These are phyloP conservation scores for Oncopeltus fasciatus DNA, from an alignment of 1,140 invertebrate species.

Conservation along the genomic window DNA sequence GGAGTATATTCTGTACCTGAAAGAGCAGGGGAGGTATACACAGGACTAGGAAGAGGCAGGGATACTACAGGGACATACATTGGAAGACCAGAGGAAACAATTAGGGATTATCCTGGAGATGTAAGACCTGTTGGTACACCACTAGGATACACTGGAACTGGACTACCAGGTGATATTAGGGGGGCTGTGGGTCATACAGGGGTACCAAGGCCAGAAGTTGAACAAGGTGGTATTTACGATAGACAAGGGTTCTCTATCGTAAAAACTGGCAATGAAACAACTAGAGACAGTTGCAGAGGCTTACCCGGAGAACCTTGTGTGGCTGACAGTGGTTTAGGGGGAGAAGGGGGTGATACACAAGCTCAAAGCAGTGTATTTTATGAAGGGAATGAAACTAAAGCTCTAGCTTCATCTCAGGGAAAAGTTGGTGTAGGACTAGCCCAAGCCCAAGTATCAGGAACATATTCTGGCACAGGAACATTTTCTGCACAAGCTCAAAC, in stretches of 20 bases:
- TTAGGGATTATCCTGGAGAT: slow-evolving; percentile 8
- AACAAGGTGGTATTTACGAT: not conserved
- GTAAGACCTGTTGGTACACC: slow-evolving; percentile 15
- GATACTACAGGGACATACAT: slow-evolving; percentile 8
- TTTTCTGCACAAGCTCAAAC: slow-evolving; percentile 70
- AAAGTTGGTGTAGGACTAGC: slow-evolving; percentile 51
- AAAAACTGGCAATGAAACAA: slow-evolving; percentile 1
- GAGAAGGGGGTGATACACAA: slow-evolving; percentile 43
- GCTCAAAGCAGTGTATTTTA: slow-evolving; percentile 54
- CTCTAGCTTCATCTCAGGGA: slow-evolving; percentile 57
- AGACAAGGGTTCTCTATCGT: slow-evolving; percentile 2
- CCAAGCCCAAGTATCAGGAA: slow-evolving; percentile 64
- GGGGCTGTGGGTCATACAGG: slow-evolving; percentile 11
- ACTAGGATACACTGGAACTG: slow-evolving; percentile 7
- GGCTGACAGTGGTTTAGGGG: slow-evolving; percentile 14
- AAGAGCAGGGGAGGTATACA: slow-evolving; percentile 11
- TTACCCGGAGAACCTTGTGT: slow-evolving; percentile 15
- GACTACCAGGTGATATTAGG: slow-evolving; percentile 17
- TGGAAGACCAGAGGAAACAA: slow-evolving; percentile 7
- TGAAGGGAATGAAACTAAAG: slow-evolving; percentile 50
- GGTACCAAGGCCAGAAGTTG: slow-evolving; percentile 7
- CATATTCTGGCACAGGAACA: slow-evolving; percentile 54
- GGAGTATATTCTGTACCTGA: not conserved
- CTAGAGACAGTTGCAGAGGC: slow-evolving; percentile 17
- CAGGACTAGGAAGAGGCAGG: slow-evolving; percentile 9